A percentile compares a stretch with the other conserved stretches of the same genome.
Conservation (phyloP, 2,797 vertebrate species). For the Acropternis orthonyx region DNA sequence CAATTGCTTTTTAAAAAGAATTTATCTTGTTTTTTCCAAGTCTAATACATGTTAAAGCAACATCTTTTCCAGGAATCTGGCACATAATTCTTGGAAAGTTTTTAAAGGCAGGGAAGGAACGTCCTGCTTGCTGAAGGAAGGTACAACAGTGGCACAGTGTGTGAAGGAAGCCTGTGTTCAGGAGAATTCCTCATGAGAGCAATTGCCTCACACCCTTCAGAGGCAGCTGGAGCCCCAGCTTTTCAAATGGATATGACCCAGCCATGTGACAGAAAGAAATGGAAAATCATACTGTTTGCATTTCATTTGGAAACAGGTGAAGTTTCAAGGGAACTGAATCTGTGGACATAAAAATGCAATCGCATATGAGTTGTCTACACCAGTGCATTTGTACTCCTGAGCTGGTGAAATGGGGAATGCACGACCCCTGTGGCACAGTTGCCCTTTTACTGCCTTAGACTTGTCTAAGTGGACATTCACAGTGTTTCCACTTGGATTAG, state of each 20-base stretch:
- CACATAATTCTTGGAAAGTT: neutral
- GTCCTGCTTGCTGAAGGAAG: neutral
- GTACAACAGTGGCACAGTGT: fast-evolving
- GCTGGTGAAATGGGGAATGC: neutral
- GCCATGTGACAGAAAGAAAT: neutral
- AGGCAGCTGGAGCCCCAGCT: neutral
- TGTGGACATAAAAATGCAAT: neutral
- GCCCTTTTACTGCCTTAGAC: neutral
- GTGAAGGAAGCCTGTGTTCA: neutral
- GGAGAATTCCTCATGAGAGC: neutral
- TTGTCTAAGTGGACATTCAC: neutral
- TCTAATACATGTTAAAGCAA: neutral
- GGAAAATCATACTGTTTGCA: fast-evolving
- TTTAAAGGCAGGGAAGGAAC: neutral
- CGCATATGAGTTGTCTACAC: fast-evolving
- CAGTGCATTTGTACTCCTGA: neutral
- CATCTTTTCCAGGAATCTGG: neutral
- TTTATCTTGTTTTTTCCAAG: neutral
- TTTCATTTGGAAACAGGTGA: neutral
- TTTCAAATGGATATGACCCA: neutral
- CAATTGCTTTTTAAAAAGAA: neutral
- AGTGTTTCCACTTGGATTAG: neutral
- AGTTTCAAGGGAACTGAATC: neutral
- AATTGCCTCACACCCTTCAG: neutral
- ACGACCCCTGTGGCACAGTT: neutral